These are phyloP conservation scores for Ia io DNA, from an alignment of 2,113 vertebrate genomes.

Conservation along the genomic window DNA sequence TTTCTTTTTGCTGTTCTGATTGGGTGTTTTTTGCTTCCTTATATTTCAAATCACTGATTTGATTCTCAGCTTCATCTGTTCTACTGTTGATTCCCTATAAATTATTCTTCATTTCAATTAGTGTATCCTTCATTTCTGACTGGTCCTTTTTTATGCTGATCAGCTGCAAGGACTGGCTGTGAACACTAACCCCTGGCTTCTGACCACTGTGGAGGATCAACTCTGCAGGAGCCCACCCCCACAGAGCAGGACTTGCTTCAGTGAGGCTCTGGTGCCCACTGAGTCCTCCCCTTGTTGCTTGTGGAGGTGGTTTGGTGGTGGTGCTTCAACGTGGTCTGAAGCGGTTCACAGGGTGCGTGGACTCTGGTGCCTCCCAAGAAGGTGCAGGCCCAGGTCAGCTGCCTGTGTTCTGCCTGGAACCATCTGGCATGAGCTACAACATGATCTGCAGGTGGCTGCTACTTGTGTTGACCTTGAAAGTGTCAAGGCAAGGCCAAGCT, in stretches of 20 bases:
- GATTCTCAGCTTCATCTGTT: background rate
- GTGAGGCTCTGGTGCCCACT: background rate
- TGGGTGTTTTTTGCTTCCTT: background rate
- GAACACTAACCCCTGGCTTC: no score
- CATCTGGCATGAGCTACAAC: background rate
- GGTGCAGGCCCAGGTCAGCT: background rate
- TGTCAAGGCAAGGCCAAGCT: background rate
- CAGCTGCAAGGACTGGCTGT: background rate
- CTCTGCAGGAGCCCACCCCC: background rate
- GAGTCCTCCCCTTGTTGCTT: background rate
- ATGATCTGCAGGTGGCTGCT: background rate
- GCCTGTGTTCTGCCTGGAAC: background rate
- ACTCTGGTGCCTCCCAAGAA: no score
- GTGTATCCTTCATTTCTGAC: background rate
- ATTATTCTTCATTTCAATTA: background rate
- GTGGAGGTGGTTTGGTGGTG: background rate
- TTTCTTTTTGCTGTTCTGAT: background rate
- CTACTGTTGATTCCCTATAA: background rate
- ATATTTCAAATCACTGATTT: background rate
- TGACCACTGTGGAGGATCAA: background rate
- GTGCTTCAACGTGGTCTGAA: background rate
- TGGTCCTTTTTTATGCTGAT: background rate
- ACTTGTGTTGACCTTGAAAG: background rate
- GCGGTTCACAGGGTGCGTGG: background rate
- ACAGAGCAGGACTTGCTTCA: background rate